A percentile compares a stretch with the other conserved stretches of the same genome.
Conservation (phyloP, 2,888 invertebrate species). For the Linnaemya tessellans region DNA sequence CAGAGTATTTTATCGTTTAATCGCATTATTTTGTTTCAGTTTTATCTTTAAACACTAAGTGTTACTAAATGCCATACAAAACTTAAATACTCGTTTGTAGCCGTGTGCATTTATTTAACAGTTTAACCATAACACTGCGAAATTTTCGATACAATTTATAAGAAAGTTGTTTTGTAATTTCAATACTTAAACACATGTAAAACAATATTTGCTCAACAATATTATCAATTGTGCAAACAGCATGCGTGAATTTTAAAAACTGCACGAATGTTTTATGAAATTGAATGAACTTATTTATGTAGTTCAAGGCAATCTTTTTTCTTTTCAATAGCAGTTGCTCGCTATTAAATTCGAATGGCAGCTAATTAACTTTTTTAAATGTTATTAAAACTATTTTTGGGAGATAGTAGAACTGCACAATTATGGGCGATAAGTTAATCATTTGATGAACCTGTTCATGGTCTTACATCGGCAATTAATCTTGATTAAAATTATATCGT, state of each 20-base stretch:
- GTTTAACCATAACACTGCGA: slow-evolving; percentile 26
- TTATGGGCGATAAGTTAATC: neutral
- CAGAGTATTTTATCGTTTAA: neutral
- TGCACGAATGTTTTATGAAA: slow-evolving; percentile 5
- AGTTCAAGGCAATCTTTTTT: slow-evolving; percentile 40
- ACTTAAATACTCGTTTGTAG: neutral
- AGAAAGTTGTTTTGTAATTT: neutral
- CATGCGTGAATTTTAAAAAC: slow-evolving; percentile 7
- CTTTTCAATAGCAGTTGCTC: neutral
- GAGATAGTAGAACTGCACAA: neutral
- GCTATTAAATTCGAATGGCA: neutral
- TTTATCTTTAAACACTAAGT: slow-evolving; percentile 22
- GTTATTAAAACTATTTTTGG: neutral
- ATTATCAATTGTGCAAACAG: neutral
- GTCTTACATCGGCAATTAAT: neutral
- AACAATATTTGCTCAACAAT: slow-evolving; percentile 1
- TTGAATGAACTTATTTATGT: slow-evolving; percentile 15
- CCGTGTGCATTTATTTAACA: slow-evolving; percentile 25
- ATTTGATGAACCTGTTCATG: neutral
- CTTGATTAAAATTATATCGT: neutral
- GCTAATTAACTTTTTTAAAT: too few relatives aligned
- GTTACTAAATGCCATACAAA: slow-evolving; percentile 10
- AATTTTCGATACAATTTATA: slow-evolving; percentile 32
- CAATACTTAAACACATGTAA: slow-evolving; percentile 7
- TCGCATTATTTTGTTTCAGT: neutral